Evolutionary conservation across 2,797 vertebrate genomes (phyloP).

Genomic region (Sebastes matsubarae): DNA sequence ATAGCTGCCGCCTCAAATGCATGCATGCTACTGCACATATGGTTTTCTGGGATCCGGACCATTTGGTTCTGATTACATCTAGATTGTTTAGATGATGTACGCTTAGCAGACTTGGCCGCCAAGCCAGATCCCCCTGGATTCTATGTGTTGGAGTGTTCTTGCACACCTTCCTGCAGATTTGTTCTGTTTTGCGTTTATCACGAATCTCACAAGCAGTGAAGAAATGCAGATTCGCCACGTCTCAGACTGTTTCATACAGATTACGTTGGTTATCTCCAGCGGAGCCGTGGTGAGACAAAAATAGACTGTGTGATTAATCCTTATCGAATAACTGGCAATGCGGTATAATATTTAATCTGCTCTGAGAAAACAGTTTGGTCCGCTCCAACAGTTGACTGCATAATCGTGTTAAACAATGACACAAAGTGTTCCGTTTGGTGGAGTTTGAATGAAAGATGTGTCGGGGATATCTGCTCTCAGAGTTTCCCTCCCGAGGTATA

Average conservation of each 20-base stretch:
- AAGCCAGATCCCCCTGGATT: constrained; percentile 46
- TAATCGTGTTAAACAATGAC: constrained; percentile 21
- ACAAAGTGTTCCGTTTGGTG: neutral
- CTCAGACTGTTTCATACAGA: constrained; percentile 31
- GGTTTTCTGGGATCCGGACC: constrained; percentile 64
- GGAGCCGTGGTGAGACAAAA: constrained; percentile 36
- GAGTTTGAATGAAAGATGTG: constrained; percentile 29
- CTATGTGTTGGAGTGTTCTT: constrained; percentile 37
- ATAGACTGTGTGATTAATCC: constrained; percentile 46
- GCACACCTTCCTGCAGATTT: constrained; percentile 40
- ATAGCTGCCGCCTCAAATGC: constrained; percentile 47
- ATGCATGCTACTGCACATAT: constrained; percentile 56
- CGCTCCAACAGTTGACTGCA: neutral
- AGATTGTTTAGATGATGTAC: constrained; percentile 76
- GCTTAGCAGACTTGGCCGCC: constrained; percentile 61
- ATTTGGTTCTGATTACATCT: constrained; percentile 76
- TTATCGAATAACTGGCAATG: constrained; percentile 30
- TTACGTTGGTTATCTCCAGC: constrained; percentile 32
- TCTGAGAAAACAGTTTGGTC: constrained; percentile 9
- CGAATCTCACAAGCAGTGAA: constrained; percentile 29
- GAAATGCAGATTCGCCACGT: constrained; percentile 29
- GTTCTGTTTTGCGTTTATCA: constrained; percentile 16
- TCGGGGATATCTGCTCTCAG: constrained; percentile 22
- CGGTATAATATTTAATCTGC: constrained; percentile 13
- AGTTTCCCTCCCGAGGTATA: constrained; percentile 7